Base-by-base conservation (phyloP, 2,797 vertebrate genomes). In the Hafferia zeledoni region DNA sequence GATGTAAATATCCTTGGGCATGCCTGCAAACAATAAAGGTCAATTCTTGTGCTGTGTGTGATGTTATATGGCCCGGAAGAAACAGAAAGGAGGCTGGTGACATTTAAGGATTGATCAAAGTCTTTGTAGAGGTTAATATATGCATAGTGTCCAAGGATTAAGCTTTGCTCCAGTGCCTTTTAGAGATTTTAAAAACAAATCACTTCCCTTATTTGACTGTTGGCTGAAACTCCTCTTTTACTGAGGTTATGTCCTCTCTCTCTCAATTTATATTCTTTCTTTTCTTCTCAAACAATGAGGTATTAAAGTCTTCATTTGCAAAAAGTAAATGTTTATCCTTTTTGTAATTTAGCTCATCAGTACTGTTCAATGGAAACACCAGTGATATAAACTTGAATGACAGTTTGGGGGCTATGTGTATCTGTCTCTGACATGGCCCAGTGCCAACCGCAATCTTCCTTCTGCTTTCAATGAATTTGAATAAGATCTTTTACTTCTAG, bases 21-120 rank as follows among this genome's bases (percentile, higher is more conserved):
- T 50, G 55, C 55, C 94, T 92, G 81, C 70, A 93, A 90, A 93
- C 46, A 82, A 44, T 76, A 90, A 89, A 94, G 94, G 86, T 94
- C 77, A 87, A 24, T 79, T 89, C 43, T 90, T 0, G 6, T 72
- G 67, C 69, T 92, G 50, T 30, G 47, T 93, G 63, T 89, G 86
- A 84, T 84, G 90, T 79, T 96, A 87, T 69, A 89, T 89, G 92
- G 91, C 81, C 89, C 3, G 17, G 87, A 90, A 94, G 70, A 96
- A 96, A 87, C 13, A 76, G 59, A 69, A 90, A 31, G 72, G 39
- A 76, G 13, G 16, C 17, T 84, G 47, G 33, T 94, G 94, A 87
- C 92, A 95, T 96, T 94, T 95, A 82, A 90, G 8, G 30, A 16
- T 93, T 87, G 77, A 96, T 93, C 81, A 87, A 90, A 94, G 92